These are phyloP conservation scores for Syngnathus rostellatus DNA, from an alignment of 2,797 vertebrate species.

Conservation along the genomic window DNA sequence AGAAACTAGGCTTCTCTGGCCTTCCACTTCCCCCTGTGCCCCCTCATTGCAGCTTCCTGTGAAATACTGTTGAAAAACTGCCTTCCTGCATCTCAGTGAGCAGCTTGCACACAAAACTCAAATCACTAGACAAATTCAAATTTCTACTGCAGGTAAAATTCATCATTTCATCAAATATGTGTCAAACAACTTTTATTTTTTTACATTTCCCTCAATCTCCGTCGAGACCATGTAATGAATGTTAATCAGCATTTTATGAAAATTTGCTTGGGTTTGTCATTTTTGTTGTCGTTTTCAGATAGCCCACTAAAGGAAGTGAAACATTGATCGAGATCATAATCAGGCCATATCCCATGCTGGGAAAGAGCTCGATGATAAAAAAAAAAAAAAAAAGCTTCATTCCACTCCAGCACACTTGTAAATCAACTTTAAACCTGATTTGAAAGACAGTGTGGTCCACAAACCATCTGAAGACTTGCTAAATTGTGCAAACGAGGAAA, in stretches of 20 bases:
- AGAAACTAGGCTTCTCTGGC: conserved; percentile 43
- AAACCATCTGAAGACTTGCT: not conserved
- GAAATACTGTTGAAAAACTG: conserved; percentile 44
- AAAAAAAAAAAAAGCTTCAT: not conserved
- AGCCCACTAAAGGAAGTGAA: too few relatives aligned
- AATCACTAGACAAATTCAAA: not conserved
- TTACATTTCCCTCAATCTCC: too few relatives aligned
- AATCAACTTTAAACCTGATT: not conserved
- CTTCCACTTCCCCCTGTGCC: conserved; percentile 57
- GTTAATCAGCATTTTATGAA: too few relatives aligned
- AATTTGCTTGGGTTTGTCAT: too few relatives aligned
- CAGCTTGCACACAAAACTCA: not conserved
- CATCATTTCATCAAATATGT: too few relatives aligned
- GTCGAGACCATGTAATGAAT: too few relatives aligned
- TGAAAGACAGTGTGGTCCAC: not conserved
- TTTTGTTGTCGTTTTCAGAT: too few relatives aligned
- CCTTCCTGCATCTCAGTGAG: conserved; percentile 26
- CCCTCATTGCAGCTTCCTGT: conserved; percentile 45
- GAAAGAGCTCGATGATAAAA: not conserved
- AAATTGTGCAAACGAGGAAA: conserved; percentile 48
- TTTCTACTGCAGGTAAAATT: not conserved
- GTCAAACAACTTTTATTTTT: too few relatives aligned
- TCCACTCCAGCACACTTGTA: not conserved
- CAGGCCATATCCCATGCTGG: not conserved
- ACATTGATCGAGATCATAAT: too few relatives aligned